A percentile compares a stretch with the other conserved stretches of the same genome.
Evolutionary conservation across 2,797 vertebrate genomes (phyloP).

Genomic region (Argya squamiceps): DNA sequence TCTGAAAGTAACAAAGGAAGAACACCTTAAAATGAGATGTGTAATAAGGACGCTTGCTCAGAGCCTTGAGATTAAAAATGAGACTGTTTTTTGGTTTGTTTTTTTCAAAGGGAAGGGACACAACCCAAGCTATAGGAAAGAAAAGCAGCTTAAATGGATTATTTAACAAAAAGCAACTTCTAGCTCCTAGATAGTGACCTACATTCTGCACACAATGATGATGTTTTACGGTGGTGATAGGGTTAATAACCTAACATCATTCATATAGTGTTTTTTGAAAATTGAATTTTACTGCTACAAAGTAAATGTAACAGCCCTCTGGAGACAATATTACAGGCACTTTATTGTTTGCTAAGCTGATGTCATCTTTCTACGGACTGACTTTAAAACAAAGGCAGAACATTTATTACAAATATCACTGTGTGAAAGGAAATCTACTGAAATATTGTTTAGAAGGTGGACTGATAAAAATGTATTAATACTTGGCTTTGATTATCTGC

Average conservation of each 20-base stretch:
- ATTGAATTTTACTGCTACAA: conserved; percentile 94
- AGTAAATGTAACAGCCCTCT: conserved; percentile 92
- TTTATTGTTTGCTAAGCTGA: conserved; percentile 98
- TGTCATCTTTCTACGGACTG: conserved; percentile 94
- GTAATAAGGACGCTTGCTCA: conserved; percentile 18
- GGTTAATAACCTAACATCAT: conserved; percentile 85
- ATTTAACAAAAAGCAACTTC: conserved; percentile 80
- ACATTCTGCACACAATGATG: conserved; percentile 78
- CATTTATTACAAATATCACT: conserved; percentile 93
- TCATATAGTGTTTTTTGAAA: conserved; percentile 86
- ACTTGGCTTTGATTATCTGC: conserved; percentile 80
- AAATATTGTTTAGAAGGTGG: conserved; percentile 89
- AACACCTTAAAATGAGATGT: conserved; percentile 60
- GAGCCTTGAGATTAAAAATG: conserved; percentile 50
- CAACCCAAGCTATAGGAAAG: conserved; percentile 60
- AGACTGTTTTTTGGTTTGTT: neutral
- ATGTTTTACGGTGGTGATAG: conserved; percentile 79
- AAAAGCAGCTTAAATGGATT: conserved; percentile 82
- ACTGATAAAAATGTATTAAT: conserved; percentile 81
- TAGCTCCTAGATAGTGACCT: conserved; percentile 79
- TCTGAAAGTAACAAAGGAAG: conserved; percentile 62
- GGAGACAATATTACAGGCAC: conserved; percentile 93
- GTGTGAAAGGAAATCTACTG: conserved; percentile 97
- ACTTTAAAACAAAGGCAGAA: conserved; percentile 93
- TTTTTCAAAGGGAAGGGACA: conserved; percentile 46